Evolutionary conservation across 53 echinoderm and acorn worm species (phyloP).

Genomic region (Apostichopus leukothele): DNA sequence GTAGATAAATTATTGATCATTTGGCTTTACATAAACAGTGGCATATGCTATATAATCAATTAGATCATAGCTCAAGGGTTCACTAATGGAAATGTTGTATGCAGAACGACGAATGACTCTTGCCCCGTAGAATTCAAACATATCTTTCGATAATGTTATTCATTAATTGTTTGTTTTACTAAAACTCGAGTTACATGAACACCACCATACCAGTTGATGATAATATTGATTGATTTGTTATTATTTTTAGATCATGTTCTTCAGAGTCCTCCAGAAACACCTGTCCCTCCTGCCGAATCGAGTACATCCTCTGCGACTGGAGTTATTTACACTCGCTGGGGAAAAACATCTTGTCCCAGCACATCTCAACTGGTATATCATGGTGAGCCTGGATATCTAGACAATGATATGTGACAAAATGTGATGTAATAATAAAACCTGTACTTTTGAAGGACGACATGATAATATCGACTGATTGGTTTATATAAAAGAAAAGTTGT

Average conservation of each 20-base stretch:
- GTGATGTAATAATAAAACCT: background rate
- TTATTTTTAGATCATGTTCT: background rate
- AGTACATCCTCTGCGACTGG: background rate
- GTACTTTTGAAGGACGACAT: background rate
- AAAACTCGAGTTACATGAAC: background rate
- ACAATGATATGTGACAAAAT: background rate
- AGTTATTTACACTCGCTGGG: constrained; percentile 19
- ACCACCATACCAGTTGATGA: background rate
- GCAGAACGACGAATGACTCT: background rate
- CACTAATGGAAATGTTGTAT: background rate
- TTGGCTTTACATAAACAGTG: too few relatives aligned
- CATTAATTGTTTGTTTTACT: background rate
- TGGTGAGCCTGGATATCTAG: background rate
- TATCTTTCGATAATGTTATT: background rate
- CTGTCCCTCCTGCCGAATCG: background rate
- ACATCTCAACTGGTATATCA: constrained; percentile 30
- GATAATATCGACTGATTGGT: background rate
- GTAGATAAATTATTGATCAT: too few relatives aligned
- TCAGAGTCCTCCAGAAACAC: background rate
- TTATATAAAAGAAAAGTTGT: background rate
- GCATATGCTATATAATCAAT: too few relatives aligned
- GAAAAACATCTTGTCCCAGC: constrained; percentile 27
- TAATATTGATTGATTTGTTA: background rate
- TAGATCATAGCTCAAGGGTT: background rate
- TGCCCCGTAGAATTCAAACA: background rate